Evolutionary conservation across 2,113 vertebrate species (phyloP).

Genomic region (Chaetops frenatus): DNA sequence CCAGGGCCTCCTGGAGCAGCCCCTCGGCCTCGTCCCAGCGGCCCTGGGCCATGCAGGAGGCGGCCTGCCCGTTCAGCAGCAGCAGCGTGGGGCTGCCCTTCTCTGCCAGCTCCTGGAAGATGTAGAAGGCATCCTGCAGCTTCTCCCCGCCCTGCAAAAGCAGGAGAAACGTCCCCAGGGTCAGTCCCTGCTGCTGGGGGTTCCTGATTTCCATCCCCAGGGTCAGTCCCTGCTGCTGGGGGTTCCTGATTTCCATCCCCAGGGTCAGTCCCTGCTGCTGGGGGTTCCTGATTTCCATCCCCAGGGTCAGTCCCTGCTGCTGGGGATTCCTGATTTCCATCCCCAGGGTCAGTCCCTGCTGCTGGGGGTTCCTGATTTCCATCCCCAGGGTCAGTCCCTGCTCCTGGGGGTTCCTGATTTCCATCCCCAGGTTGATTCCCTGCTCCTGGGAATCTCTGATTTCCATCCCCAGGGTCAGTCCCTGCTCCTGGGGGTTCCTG

Average conservation of each 20-base stretch:
- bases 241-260: too few species aligned
- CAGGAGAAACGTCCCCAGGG: too few species aligned
- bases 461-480: too few species aligned
- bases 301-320: not conserved
- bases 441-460: too few species aligned
- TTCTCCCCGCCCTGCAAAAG: not conserved
- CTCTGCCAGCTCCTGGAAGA: not conserved
- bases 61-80: slow-evolving; percentile 89
- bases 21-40: slow-evolving; percentile 94
- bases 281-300: not conserved
- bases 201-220: not conserved
- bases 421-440: too few species aligned
- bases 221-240: not conserved
- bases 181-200: not conserved
- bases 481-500: too few species aligned
- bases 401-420: too few species aligned
- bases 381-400: too few species aligned
- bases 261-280: too few species aligned
- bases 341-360: not conserved
- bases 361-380: not conserved
- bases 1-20: slow-evolving; percentile 84
- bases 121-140: not conserved
- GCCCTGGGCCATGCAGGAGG: slow-evolving; percentile 84
- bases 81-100: slow-evolving; percentile 72
- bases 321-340: not conserved